Evolutionary conservation across 1,140 invertebrate species (phyloP).

Genomic region (Forficula auricularia): DNA sequence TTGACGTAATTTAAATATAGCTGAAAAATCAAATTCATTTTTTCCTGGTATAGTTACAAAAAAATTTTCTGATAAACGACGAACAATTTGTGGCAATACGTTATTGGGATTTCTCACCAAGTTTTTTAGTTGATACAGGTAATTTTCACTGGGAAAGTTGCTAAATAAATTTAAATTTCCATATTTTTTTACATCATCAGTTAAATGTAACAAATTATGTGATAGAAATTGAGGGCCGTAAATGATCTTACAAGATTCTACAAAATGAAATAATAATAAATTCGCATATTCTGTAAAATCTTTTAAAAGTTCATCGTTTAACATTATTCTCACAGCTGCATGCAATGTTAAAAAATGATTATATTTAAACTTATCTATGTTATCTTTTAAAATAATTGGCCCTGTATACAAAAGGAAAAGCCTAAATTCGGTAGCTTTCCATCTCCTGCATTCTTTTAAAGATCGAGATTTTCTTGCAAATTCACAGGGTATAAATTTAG

Average conservation of each 20-base stretch:
- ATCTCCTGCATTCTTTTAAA: neutral
- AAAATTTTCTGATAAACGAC: no score
- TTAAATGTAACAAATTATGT: neutral
- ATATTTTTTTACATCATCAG: neutral
- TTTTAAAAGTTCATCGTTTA: neutral
- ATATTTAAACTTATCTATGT: neutral
- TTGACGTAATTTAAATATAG: no score
- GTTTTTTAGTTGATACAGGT: neutral
- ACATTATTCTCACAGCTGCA: neutral
- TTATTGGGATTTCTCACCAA: no score
- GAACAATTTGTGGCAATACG: no score
- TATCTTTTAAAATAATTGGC: neutral
- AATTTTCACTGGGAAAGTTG: neutral
- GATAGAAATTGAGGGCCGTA: neutral
- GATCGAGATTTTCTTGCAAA: neutral
- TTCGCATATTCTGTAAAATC: neutral
- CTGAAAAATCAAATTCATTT: no score
- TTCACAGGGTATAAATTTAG: neutral
- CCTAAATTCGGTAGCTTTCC: neutral
- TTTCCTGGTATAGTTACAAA: no score
- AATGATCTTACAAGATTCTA: neutral
- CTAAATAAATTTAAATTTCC: neutral
- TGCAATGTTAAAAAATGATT: neutral
- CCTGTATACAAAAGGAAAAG: neutral
- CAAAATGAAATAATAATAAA: neutral